Percentiles rank a stretch among this genome's conserved stretches.
Conservation (phyloP, 92 coral and sea anemone genomes). For the Umimayanthus kanabou region DNA sequence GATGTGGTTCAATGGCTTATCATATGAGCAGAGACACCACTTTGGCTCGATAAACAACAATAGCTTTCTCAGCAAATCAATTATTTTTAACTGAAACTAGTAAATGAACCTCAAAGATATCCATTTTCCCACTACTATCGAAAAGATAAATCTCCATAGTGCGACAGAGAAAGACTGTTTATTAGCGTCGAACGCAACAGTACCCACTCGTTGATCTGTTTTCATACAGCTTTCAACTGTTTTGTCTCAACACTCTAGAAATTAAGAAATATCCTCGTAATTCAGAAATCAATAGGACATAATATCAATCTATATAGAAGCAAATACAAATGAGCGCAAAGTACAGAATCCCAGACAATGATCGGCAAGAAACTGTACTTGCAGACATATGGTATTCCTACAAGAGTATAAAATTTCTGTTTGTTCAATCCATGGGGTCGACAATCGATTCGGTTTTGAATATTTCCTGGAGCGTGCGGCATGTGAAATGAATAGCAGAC, state of each 20-base stretch:
- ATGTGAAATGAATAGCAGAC: conserved; percentile 2
- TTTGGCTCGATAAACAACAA: conserved; percentile 40
- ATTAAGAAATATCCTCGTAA: neutral
- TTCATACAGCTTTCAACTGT: conserved; percentile 35
- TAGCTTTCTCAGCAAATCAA: conserved; percentile 12
- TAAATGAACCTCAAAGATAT: neutral
- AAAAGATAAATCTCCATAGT: conserved; percentile 6
- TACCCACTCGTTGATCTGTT: conserved; percentile 6
- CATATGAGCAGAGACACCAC: conserved; percentile 13
- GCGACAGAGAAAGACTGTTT: conserved; percentile 21
- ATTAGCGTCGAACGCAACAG: conserved; percentile 2
- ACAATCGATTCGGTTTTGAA: neutral
- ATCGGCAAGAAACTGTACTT: neutral
- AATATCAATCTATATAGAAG: neutral
- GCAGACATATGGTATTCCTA: conserved; percentile 32
- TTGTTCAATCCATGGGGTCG: conserved; percentile 48
- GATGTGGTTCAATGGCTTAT: conserved; percentile 7
- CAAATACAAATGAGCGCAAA: neutral
- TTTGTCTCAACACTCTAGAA: neutral
- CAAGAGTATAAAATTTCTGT: conserved; percentile 38
- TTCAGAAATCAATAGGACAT: neutral
- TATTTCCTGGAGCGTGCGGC: conserved; percentile 39
- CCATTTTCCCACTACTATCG: neutral
- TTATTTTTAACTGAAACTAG: conserved; percentile 9
- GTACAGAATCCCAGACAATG: neutral